These are phyloP conservation scores for Heliconius aoede DNA, from an alignment of 2,888 invertebrate genomes.

Conservation along the genomic window DNA sequence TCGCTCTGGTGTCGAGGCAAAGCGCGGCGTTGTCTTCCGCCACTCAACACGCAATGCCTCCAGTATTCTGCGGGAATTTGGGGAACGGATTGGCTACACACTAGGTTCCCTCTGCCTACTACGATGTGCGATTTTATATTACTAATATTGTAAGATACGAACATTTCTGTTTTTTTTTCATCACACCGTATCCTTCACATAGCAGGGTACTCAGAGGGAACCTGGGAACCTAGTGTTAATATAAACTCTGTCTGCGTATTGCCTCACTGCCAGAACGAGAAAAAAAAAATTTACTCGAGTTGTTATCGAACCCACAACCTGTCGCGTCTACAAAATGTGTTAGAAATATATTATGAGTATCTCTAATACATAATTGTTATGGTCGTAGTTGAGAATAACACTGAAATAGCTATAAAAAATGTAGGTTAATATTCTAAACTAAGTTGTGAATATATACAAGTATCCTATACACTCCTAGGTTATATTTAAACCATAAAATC, in stretches of 20 bases:
- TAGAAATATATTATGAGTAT: neutral
- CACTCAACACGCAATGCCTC: too few species aligned
- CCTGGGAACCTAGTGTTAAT: neutral
- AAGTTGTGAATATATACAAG: neutral
- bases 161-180: neutral
- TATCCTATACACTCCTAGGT: neutral
- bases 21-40: too few species aligned
- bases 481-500: conserved; percentile 10
- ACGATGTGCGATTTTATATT: too few species aligned
- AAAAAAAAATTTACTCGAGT: neutral
- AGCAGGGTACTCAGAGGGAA: neutral
- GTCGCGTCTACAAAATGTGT: neutral
- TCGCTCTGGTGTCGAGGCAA: too few species aligned
- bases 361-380: neutral
- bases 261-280: neutral
- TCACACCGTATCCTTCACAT: too few species aligned
- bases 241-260: neutral
- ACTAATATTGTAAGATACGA: neutral
- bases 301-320: neutral
- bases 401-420: conserved; percentile 24
- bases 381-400: neutral
- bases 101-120: too few species aligned
- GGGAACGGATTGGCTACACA: too few species aligned
- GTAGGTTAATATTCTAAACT: conserved; percentile 34
- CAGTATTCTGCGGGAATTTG: too few species aligned